Conservation (phyloP, 1,140 invertebrate genomes). For the Galleria mellonella region DNA sequence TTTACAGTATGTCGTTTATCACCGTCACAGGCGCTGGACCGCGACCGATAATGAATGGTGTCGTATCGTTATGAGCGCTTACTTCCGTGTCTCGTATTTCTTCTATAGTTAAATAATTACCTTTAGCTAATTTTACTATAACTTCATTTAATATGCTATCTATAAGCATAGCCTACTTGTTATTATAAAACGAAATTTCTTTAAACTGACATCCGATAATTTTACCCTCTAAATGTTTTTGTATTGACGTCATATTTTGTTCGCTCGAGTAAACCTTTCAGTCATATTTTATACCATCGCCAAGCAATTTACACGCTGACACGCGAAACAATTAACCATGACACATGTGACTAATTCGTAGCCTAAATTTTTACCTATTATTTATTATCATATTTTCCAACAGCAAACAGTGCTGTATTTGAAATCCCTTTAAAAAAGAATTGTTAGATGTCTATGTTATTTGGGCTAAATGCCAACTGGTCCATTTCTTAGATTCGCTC, state of each 20-base stretch:
- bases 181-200: no score
- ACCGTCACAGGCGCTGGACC: slow-evolving; percentile 29
- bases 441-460: slow-evolving; percentile 34
- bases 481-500: slow-evolving; percentile 49
- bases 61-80: slow-evolving; percentile 20
- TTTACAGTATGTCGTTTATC: slow-evolving; percentile 31
- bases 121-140: slow-evolving; percentile 7
- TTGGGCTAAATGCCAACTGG: slow-evolving; percentile 51
- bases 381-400: slow-evolving; percentile 16
- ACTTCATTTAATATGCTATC: not conserved
- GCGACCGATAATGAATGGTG: slow-evolving; percentile 30
- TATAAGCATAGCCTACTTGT: not conserved
- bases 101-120: slow-evolving; percentile 10
- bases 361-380: slow-evolving; percentile 48
- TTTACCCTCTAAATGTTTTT: not conserved
- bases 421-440: slow-evolving; percentile 36
- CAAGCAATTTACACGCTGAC: slow-evolving; percentile 37
- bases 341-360: slow-evolving; percentile 45
- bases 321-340: slow-evolving; percentile 40
- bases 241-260: slow-evolving; percentile 8
- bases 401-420: no score
- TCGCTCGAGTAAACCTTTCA: slow-evolving; percentile 13
- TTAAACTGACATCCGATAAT: no score
- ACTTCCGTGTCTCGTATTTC: slow-evolving; percentile 49
- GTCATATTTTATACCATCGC: slow-evolving; percentile 23